A percentile compares a stretch with the other conserved stretches of the same genome.
phyloP scores from a whole-genome alignment of 2,113 vertebrate species.

The Sterna hirundo region DNA sequence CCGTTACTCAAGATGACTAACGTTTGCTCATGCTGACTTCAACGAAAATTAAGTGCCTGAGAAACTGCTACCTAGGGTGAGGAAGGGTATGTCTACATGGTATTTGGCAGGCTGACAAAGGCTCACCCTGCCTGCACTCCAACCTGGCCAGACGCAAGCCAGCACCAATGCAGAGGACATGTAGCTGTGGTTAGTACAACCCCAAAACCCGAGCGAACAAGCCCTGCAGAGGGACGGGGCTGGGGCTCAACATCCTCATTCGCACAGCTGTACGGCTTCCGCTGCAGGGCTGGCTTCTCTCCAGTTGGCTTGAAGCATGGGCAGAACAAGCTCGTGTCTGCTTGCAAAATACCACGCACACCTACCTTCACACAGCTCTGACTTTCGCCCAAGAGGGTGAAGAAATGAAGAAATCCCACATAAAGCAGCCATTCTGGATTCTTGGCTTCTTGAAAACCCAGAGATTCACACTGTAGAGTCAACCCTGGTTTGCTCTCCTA shows the following conservation, averaged over 20 bases:
- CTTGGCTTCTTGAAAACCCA: background rate
- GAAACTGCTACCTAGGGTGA: slow-evolving; percentile 41
- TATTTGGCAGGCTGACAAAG: slow-evolving; percentile 23
- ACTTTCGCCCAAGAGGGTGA: background rate
- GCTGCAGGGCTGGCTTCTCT: background rate
- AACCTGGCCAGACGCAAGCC: background rate
- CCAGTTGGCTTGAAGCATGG: slow-evolving; percentile 43
- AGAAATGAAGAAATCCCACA: slow-evolving; percentile 17
- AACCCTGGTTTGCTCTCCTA: background rate
- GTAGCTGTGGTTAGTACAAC: slow-evolving; percentile 27
- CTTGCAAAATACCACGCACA: slow-evolving; percentile 25
- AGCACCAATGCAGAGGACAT: background rate
- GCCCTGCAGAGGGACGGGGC: background rate
- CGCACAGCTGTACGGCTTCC: slow-evolving; percentile 29
- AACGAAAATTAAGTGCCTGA: slow-evolving; percentile 52
- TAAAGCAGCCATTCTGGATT: background rate
- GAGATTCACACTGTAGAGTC: background rate
- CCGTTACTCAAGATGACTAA: slow-evolving; percentile 44
- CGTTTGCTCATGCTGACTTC: slow-evolving; percentile 48
- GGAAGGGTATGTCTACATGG: slow-evolving; percentile 41
- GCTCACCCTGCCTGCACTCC: slow-evolving; percentile 15
- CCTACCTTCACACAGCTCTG: slow-evolving; percentile 27
- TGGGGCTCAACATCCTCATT: background rate
- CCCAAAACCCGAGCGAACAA: background rate
- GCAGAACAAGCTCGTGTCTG: slow-evolving; percentile 45